Evolutionary conservation across 2,797 vertebrate genomes (phyloP).

Genomic region (Rhodeus uyekii): DNA sequence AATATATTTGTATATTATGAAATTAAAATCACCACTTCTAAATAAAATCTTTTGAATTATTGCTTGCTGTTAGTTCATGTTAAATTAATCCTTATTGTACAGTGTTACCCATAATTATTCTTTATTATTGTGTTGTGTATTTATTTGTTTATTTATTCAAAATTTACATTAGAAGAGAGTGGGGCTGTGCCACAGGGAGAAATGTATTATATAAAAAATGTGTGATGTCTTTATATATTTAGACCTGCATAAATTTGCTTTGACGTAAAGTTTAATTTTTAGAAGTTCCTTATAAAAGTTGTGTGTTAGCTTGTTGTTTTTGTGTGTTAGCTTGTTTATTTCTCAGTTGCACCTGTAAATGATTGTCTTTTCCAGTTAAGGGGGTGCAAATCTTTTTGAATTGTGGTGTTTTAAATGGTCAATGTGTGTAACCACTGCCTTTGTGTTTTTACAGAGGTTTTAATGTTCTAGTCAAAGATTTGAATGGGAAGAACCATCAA

Average conservation of each 20-base stretch:
- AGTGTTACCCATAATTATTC: background rate
- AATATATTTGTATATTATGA: too few species aligned
- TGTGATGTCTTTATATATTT: background rate
- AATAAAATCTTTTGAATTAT: background rate
- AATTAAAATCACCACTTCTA: background rate
- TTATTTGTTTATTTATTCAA: background rate
- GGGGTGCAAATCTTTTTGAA: background rate
- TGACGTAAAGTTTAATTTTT: too few species aligned
- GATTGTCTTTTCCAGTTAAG: background rate
- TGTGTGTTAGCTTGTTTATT: too few species aligned
- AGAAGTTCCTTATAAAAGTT: too few species aligned
- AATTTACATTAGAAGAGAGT: background rate
- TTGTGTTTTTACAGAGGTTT: conserved; percentile 80
- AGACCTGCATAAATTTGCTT: background rate
- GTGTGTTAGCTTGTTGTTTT: background rate
- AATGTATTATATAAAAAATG: background rate
- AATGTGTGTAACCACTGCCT: background rate
- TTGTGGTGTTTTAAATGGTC: background rate
- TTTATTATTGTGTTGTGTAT: background rate
- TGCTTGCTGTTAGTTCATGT: background rate
- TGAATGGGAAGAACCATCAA: conserved; percentile 93
- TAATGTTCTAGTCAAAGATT: conserved; percentile 87
- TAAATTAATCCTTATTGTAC: background rate
- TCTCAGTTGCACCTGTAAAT: background rate
- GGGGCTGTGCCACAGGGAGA: too few species aligned